Evolutionary conservation across 2,113 vertebrate genomes (phyloP).

Genomic region (Takifugu bimaculatus): DNA sequence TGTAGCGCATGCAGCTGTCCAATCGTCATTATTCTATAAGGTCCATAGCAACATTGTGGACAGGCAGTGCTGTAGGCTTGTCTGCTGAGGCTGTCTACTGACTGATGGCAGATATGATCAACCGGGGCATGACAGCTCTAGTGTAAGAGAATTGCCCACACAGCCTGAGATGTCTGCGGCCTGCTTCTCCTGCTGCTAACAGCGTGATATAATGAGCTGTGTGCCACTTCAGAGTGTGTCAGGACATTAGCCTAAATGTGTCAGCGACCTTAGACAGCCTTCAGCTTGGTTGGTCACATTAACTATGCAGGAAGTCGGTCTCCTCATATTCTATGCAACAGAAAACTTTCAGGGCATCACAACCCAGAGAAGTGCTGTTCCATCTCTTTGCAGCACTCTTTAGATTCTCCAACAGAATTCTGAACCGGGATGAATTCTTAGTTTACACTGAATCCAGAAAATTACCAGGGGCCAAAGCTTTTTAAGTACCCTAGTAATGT

Average conservation of each 20-base stretch:
- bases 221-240: conserved; percentile 26
- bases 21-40: no score
- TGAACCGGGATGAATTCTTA: conserved; percentile 7
- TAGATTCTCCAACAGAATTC: conserved; percentile 20
- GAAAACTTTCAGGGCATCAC: neutral
- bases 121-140: no score
- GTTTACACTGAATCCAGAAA: conserved; percentile 24
- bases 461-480: conserved; percentile 51
- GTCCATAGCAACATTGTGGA: neutral
- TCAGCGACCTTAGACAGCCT: conserved; percentile 52
- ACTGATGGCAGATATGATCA: neutral
- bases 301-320: conserved; percentile 45
- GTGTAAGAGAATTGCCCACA: conserved; percentile 24
- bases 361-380: conserved; percentile 26
- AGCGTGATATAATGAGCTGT: conserved; percentile 42
- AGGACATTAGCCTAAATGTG: conserved; percentile 58
- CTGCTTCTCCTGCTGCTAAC: conserved; percentile 37
- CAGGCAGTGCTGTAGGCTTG: neutral
- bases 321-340: conserved; percentile 29
- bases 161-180: conserved; percentile 37
- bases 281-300: conserved; percentile 44
- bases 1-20: neutral
- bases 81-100: neutral
- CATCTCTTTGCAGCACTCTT: conserved; percentile 19
- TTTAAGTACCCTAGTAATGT: conserved; percentile 51